Evolutionary conservation across 2,797 vertebrate species (phyloP), one percentile per base, ranked within the genome.

Genomic region (Hydrocynus forskahlii): DNA sequence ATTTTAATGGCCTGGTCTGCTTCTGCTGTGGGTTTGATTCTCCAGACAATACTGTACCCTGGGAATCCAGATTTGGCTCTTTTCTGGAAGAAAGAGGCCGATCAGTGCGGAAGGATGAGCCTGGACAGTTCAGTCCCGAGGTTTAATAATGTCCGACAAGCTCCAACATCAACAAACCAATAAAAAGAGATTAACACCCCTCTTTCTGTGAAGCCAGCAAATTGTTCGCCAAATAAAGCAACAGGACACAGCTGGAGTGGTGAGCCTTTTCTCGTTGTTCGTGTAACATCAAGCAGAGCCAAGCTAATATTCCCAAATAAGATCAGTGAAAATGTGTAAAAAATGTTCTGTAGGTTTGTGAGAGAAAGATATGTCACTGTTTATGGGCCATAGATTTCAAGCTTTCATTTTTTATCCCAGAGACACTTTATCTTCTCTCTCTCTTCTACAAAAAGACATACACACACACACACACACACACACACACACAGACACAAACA

Each of bases 131-230:
- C 40, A 48, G 10, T n/a, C 40, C 64, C 10, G 17, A 38, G 29
- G 29, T 43, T 43, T 67, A 43, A 69, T 45, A 25, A 50, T n/a
- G 8, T 50, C 9, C n/a, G 10, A 68, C 7, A 45, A 43, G 63
- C 29, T 66, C 38, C 4, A 17, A 66, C 8, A 40, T 66, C 29
- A 66, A 40, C 29, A 68, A 21, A 12, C 38, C 35, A 40, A 9
- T 43, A 40, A 68, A 68, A 68, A n/a, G 35, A 68, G 66, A 40
- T 68, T 68, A 68, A 68, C 66, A 45, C 40, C 60, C 35, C 66
- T 68, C 66, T 43, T 45, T 68, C 66, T 66, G 16, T 8, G 38
- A 38, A 19, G 64, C 64, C 29, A 64, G 38, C 62, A 64, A 35
- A 35, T 6, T 38, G 25, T n/a, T 63, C 16, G 62, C 29, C 64